Base-by-base conservation (phyloP, 2,113 vertebrate species). In the Callorhinus ursinus region DNA sequence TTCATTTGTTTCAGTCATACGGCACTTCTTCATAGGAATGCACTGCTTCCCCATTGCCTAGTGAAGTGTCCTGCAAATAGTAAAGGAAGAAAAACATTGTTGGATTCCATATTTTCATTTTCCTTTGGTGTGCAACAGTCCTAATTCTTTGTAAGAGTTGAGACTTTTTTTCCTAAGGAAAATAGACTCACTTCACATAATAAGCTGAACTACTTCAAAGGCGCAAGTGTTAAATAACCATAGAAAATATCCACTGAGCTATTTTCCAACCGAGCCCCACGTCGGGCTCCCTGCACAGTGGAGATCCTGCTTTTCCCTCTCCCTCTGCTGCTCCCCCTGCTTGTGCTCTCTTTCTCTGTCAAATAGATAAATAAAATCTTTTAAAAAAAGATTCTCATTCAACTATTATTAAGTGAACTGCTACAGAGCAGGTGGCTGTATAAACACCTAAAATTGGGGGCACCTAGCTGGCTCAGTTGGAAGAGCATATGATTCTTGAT, bases 21-120 rank as follows among this genome's bases (percentile, higher is more conserved):
- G 33, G 15, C 42, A 36, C 88, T 63, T 63, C 69, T 63, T 90
- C 65, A 49, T 2, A 26, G 55, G 5, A 69, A 39, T 24, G 31
- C 31, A 28, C 9, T 24, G 21, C 33, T 90, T 95, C 28, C 39
- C 49, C 15, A 51, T 39, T 46, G 71, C 55, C 39, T 63, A 51
- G 36, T 14, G 42, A 94, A 61, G 46, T 18, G 49, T 94, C 31
- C 67, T 84, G 33, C 83, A 92, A 80, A 81, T 28, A 95, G n/a
- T 21, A 80, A 51, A 71, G 61, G 33, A 80, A 65, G 3, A 83
- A 85, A 76, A 51, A 57, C 28, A 81, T 51, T 72, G 94, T 31
- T 19, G 4, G 95, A 71, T 69, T 92, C 12, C 74, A 31, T 81
- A 74, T 89, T 91, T 97, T 83, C 24, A 61, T 82, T 90, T 87